Base-by-base conservation (phyloP, 2,888 invertebrate species). In the Nymphalis c-album region DNA sequence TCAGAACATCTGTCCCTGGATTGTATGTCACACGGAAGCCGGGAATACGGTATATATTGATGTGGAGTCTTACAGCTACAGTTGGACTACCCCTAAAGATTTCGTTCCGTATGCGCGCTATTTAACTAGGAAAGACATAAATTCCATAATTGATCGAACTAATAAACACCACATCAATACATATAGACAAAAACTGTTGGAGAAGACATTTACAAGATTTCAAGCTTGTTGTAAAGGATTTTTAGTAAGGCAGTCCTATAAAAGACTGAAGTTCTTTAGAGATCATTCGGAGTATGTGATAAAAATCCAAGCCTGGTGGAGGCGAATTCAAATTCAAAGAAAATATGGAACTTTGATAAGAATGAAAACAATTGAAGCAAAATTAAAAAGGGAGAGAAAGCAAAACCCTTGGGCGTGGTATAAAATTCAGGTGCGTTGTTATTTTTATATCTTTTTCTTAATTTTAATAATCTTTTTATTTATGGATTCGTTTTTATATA, bases 261-360 rank as follows among this genome's bases (percentile, higher is more conserved):
- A 82, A 8, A 86, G 90, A 70, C 86, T 90, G 10, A 77, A 82
- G 45, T 85, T 85, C 73, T 93, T 91, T 70, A 82, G 85, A 69
- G 80, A 87, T 22, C 91, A 93, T 76, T 80, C 87, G 46, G 73
- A 80, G 0, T 86, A 81, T 76, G 80, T 94, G 55, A 77, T 93
- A 7, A 86, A 81, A 75, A 93, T 94, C 71, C 94, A 95, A 90
- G 88, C 94, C 0, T 95, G 94, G 94, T 95, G 95, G 95, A 89
- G 94, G 68, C 89, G 89, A 69, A 76, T 91, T 1, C 73, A 87
- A 16, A 88, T 93, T 68, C 88, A 91, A 69, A 90, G 84, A 71
- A 85, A 85, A 71, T 93, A 92, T 77, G 81, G 83, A 1, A 87
- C 87, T 22, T 74, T 93, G 31, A 81, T 93, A 40, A 87, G 90